Base-by-base conservation (phyloP, 2,888 invertebrate species). In the Apodemia duryi region DNA sequence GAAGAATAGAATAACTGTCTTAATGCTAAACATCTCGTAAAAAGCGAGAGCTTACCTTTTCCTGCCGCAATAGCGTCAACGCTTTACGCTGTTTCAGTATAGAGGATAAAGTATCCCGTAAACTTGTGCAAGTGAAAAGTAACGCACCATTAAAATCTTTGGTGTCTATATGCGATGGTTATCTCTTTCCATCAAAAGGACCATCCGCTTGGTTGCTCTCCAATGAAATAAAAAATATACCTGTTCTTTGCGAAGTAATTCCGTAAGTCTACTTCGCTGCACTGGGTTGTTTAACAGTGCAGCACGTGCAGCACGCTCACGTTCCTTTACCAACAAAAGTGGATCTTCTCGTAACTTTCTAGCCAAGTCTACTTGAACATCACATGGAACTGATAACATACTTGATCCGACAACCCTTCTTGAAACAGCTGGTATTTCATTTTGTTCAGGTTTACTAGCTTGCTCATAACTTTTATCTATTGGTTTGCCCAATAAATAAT, bases 331-430 rank as follows among this genome's bases (percentile, higher is more conserved):
- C 3, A 96, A 93, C 79, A 97, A 95, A 52, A 99, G 85, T 0
- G 99, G 99, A 92, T 99, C 99, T 84, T 99, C 98, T 80, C 98
- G 94, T 70, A 98, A 93, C 87, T 98, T 98, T 29, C 97, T 94
- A 61, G 94, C 95, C 77, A 98, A 92, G 82, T 98, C 98, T 11
- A 98, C 96, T 87, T 97, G 95, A 65, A 95, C 93, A 35, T 93
- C 93, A 2, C 92, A 92, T 43, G 91, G 89, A 54, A 91, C 88
- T 67, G 93, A 85, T 52, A 83, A 68, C 88, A 90, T 88, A 67
- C 90, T 90, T 2, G 89, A 85, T 0, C 91, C 90, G 32, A 88
- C 87, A 5, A 91, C 88, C 71, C 91, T 76, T 1, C 89, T 82
- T 2, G 87, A 83, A 13, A 91, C 84, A 9, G 89, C 96, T n/a